Evolutionary conservation across 2,113 vertebrate species (phyloP).

Genomic region (Phyllopteryx taeniolatus): DNA sequence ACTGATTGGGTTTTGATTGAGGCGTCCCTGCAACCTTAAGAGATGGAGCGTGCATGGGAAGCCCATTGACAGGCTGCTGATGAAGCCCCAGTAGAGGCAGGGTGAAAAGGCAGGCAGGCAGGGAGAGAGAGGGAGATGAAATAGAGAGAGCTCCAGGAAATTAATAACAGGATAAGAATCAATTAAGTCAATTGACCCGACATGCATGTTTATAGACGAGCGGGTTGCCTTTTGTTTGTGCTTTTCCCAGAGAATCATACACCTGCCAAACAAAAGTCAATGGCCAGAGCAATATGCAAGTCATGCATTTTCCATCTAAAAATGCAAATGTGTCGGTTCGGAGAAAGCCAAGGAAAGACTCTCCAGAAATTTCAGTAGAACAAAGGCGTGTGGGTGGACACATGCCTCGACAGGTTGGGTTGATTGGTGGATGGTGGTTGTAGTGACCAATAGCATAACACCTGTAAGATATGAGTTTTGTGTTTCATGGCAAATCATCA

Average conservation of each 20-base stretch:
- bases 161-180: slow-evolving; percentile 73
- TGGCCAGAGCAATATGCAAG: neutral
- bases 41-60: slow-evolving; percentile 58
- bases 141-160: slow-evolving; percentile 55
- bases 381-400: neutral
- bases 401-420: neutral
- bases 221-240: neutral
- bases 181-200: slow-evolving; percentile 64
- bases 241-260: neutral
- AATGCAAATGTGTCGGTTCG: neutral
- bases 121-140: slow-evolving; percentile 27
- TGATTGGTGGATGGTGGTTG: neutral
- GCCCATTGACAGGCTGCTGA: slow-evolving; percentile 77
- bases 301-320: neutral
- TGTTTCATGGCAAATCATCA: too few species aligned
- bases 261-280: neutral
- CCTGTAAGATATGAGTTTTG: neutral
- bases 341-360: neutral
- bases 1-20: slow-evolving; percentile 77
- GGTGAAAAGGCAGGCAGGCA: slow-evolving; percentile 15
- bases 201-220: neutral
- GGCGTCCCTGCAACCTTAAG: slow-evolving; percentile 71
- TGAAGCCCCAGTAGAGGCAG: slow-evolving; percentile 63
- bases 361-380: neutral
- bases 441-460: neutral